Conservation (phyloP, 2,113 vertebrate species). For the Scartelaos histophorus region DNA sequence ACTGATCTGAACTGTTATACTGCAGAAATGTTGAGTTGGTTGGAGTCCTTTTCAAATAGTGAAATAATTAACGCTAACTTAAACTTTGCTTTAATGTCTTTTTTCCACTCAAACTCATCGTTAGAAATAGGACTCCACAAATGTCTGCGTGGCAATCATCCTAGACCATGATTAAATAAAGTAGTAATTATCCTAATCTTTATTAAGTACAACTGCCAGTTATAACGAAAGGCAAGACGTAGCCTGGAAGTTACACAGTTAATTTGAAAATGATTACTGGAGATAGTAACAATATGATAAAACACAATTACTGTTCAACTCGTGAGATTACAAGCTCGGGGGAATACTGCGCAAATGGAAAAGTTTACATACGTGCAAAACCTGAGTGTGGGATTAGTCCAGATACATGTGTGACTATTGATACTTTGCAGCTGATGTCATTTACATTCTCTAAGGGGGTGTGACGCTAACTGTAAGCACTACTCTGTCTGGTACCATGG, state of each 20-base stretch:
- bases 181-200: neutral
- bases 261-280: constrained; percentile 60
- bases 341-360: constrained; percentile 17
- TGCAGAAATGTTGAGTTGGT: neutral
- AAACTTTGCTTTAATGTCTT: neutral
- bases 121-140: neutral
- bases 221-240: constrained; percentile 4
- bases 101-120: neutral
- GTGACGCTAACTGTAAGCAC: too few species aligned
- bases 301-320: constrained; percentile 40
- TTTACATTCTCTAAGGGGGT: too few species aligned
- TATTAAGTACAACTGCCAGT: neutral
- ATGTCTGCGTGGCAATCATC: neutral
- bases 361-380: constrained; percentile 11
- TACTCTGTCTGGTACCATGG: too few species aligned
- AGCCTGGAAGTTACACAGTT: constrained; percentile 40
- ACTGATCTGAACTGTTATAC: too few species aligned
- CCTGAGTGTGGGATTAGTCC: neutral
- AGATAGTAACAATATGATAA: constrained; percentile 43
- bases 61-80: too few species aligned
- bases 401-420: neutral
- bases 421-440: too few species aligned
- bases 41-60: too few species aligned
- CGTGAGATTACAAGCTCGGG: constrained; percentile 43
- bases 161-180: neutral